Percentiles rank a stretch among this genome's conserved stretches.
Evolutionary conservation across 1,140 invertebrate species (phyloP).

Genomic region (Eciton burchellii): DNA sequence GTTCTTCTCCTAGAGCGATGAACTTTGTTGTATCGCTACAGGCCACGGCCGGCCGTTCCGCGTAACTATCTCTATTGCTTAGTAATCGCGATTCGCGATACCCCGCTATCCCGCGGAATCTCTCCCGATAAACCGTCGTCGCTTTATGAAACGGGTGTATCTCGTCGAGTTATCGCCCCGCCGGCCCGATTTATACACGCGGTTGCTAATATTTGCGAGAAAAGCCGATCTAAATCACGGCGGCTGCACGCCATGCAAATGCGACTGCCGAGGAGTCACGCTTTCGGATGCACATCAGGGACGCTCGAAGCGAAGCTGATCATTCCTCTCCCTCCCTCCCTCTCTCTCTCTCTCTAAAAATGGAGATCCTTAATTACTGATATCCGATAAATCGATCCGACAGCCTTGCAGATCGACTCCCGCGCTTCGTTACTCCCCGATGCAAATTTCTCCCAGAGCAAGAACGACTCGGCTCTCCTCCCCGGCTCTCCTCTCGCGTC

Average conservation of each 20-base stretch:
- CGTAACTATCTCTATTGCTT: conserved; percentile 68
- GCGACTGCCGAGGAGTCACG: background rate
- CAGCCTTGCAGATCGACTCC: background rate
- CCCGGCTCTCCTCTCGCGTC: background rate
- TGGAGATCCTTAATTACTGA: background rate
- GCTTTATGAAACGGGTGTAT: conserved; percentile 10
- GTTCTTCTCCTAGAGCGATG: conserved; percentile 72
- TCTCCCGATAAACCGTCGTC: conserved; percentile 8
- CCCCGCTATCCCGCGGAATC: background rate
- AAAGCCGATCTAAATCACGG: background rate
- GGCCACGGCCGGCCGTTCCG: conserved; percentile 53
- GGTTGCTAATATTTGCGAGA: background rate
- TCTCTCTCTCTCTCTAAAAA: background rate
- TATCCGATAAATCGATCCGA: background rate
- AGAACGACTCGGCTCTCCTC: background rate
- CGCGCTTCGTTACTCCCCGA: background rate
- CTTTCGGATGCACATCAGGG: background rate
- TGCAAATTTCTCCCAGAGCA: background rate
- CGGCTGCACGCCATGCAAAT: background rate
- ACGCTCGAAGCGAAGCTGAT: background rate
- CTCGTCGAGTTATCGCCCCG: background rate
- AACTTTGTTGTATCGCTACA: conserved; percentile 71
- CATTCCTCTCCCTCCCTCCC: background rate
- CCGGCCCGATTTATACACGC: background rate
- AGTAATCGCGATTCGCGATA: conserved; percentile 64